A percentile compares a stretch with the other conserved stretches of the same genome.
These are phyloP conservation scores for Isurus oxyrinchus DNA, from an alignment of 2,113 vertebrate species.

Conservation along the genomic window DNA sequence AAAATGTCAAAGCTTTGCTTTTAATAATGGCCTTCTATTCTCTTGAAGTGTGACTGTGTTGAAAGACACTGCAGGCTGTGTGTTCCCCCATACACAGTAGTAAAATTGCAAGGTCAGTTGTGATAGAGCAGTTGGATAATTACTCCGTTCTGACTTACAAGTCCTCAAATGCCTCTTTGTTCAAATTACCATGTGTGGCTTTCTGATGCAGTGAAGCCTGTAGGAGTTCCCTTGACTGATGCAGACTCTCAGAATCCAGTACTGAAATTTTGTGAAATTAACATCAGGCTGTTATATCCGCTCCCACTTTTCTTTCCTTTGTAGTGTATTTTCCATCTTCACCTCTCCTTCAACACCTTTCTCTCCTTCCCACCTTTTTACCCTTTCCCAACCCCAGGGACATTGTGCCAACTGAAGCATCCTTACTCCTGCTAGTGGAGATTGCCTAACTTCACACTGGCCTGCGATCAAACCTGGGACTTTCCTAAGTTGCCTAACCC, in stretches of 20 bases:
- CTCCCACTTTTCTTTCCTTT: neutral
- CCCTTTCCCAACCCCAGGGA: neutral
- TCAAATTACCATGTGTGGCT: neutral
- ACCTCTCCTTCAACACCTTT: no score
- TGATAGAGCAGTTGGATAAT: neutral
- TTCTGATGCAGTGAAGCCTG: neutral
- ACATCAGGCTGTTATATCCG: neutral
- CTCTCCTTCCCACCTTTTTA: neutral
- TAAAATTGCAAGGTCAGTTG: slow-evolving; percentile 3
- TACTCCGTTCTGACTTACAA: slow-evolving; percentile 3
- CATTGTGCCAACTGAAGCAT: neutral
- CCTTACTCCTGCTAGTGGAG: neutral
- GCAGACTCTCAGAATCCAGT: neutral
- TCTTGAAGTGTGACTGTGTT: neutral
- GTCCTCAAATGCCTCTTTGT: slow-evolving; percentile 31
- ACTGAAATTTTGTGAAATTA: neutral
- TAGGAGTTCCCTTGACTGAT: neutral
- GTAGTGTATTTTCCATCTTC: neutral
- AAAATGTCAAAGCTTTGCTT: slow-evolving; percentile 6
- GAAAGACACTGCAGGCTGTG: neutral
- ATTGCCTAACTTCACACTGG: neutral
- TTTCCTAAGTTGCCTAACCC: neutral
- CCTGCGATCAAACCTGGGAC: neutral
- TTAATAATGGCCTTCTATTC: slow-evolving; percentile 18
- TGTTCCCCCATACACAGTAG: neutral